phyloP scores from a whole-genome alignment of 64 coral and sea anemone species.

The Stichodactyla helianthus region DNA sequence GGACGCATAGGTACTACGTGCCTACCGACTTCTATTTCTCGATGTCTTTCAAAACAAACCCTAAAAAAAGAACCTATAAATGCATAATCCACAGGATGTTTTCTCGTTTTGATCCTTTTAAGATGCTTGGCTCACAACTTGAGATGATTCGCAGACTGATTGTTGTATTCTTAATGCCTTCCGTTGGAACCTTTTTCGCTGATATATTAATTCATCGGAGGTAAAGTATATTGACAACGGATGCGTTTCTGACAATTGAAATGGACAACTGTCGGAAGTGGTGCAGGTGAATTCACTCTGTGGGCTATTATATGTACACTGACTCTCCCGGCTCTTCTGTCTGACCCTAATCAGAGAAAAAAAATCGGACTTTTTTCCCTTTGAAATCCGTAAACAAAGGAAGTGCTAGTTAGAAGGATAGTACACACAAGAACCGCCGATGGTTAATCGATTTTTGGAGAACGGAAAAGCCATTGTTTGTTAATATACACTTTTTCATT shows the following conservation, averaged over 20 bases:
- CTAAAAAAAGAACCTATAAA: not conserved
- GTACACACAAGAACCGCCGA: slow-evolving; percentile 20
- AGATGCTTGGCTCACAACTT: slow-evolving; percentile 25
- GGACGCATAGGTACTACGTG: not conserved
- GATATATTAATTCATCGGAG: slow-evolving; percentile 37
- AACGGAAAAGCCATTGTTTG: slow-evolving; percentile 5
- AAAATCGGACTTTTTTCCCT: slow-evolving; percentile 13
- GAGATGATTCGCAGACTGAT: slow-evolving; percentile 18
- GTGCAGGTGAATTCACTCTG: slow-evolving; percentile 18
- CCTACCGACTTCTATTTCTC: not conserved
- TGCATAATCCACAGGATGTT: slow-evolving; percentile 32
- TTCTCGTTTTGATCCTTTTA: slow-evolving; percentile 24
- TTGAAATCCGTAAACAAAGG: slow-evolving; percentile 36
- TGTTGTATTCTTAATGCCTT: slow-evolving; percentile 32
- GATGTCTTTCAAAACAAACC: not conserved
- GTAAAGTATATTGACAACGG: slow-evolving; percentile 30
- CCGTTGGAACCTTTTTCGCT: slow-evolving; percentile 20
- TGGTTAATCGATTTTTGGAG: slow-evolving; percentile 14
- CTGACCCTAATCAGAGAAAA: slow-evolving; percentile 37
- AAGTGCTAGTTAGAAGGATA: slow-evolving; percentile 15
- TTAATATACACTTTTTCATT: slow-evolving; percentile 9
- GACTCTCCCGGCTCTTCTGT: not conserved
- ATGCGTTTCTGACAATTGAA: slow-evolving; percentile 18
- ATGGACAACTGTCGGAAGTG: slow-evolving; percentile 24
- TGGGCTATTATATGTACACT: slow-evolving; percentile 31